Evolutionary conservation across 2,113 vertebrate species (phyloP).

Genomic region (Sylvicapra grimmia): DNA sequence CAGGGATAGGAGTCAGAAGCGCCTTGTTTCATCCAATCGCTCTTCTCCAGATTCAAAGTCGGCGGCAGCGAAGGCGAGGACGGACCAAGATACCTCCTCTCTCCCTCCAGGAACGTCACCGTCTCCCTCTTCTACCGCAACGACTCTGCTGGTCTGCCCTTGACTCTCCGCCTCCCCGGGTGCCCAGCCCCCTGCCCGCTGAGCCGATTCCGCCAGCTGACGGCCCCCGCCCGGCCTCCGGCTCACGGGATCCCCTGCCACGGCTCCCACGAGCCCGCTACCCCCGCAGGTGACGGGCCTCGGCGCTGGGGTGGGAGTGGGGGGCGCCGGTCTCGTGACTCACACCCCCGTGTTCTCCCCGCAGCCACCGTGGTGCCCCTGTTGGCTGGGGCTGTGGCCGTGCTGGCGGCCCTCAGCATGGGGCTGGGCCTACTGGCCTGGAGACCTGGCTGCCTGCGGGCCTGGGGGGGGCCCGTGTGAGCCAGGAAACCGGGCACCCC

Average conservation of each 20-base stretch:
- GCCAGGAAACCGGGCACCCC: neutral
- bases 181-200: conserved; percentile 56
- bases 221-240: conserved; percentile 32
- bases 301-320: neutral
- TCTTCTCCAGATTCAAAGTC: neutral
- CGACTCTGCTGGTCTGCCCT: neutral
- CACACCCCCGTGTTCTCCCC: neutral
- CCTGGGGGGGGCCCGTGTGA: conserved; percentile 46
- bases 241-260: conserved; percentile 30
- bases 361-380: conserved; percentile 43
- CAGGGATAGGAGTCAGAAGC: neutral
- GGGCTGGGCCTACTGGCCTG: conserved; percentile 58
- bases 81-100: neutral
- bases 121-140: conserved; percentile 70
- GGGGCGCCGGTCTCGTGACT: neutral
- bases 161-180: conserved; percentile 50
- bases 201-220: conserved; percentile 56
- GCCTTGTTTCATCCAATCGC: neutral
- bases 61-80: accelerated
- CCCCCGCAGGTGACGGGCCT: conserved; percentile 37
- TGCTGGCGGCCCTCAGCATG: conserved; percentile 31
- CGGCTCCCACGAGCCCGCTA: neutral
- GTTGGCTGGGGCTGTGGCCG: conserved; percentile 54
- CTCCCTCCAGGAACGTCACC: conserved; percentile 55
- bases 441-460: conserved; percentile 47